Evolutionary conservation across 2,113 vertebrate species (phyloP), one percentile per base, ranked within the genome.

Genomic region (Tenebrosternarchus preto): DNA sequence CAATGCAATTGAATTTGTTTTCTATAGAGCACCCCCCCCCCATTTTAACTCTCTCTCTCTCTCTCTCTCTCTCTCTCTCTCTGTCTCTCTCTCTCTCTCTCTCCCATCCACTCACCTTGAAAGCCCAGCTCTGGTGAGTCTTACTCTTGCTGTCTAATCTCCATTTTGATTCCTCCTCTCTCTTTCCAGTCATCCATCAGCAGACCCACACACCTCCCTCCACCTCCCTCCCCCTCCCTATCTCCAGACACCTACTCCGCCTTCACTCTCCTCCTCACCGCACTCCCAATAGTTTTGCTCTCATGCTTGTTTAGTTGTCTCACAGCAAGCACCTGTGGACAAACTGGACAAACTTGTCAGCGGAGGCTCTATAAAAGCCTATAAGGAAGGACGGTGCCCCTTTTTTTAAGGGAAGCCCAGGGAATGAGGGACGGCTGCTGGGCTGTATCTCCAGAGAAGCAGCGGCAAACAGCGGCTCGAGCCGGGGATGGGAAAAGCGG

Each of bases 161-260:
- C 90, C 89, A 91, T 91, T 90, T 89, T 88, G 87, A 91, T 90
- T 91, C 88, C 84, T 87, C 88, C 87, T 43, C 81, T 87, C 81
- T 84, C 82, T 89, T 90, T 88, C 85, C 88, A 89, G 86, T 87
- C 85, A 86, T 85, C 88, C 88, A 87, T 90, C 87, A 85, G 85
- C 83, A 61, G 80, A 76, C 46, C 76, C 76, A 87, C 88, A 88
- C 84, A 84, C 86, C 85, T 85, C 75, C 80, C 57, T 76, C 83
- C 76, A 71, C 43, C 87, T 82, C 77, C 85, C 69, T 82, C 79
- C 81, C 84, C 64, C n/a, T n/a, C n/a, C n/a, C n/a, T n/a, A n/a
- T n/a, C n/a, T n/a, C n/a, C n/a, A n/a, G n/a, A 16, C 24, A n/a
- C n/a, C 33, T 46, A 39, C 73, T 39, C 27, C 55, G 22, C 36